These are phyloP conservation scores for Rhinatrema bivittatum DNA, from an alignment of 2,797 vertebrate genomes.

Conservation along the genomic window DNA sequence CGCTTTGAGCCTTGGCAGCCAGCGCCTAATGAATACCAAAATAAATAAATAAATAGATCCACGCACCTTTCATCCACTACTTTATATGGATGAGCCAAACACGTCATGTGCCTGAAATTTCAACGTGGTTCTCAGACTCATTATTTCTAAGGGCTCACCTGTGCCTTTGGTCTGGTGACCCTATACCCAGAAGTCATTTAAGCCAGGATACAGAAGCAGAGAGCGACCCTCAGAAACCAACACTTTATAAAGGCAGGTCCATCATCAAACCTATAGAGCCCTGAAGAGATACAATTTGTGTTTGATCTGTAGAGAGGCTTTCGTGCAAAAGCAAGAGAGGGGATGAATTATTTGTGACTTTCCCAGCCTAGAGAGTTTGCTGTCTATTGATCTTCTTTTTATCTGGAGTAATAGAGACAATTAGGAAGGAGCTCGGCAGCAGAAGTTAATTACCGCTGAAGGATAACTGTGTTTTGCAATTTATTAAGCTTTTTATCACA, in stretches of 20 bases:
- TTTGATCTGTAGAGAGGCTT: conserved; percentile 36
- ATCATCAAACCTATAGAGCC: no score
- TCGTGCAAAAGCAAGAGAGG: conserved; percentile 25
- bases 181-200: not conserved
- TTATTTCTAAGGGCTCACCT: no score
- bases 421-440: conserved; percentile 38
- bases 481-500: conserved; percentile 43
- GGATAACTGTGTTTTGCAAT: conserved; percentile 41
- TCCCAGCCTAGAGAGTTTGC: conserved; percentile 31
- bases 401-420: conserved; percentile 55
- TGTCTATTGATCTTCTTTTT: conserved; percentile 50
- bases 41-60: no score
- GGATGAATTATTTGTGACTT: conserved; percentile 57
- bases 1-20: no score
- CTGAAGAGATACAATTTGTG: not conserved
- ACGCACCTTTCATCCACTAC: no score
- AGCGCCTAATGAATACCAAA: no score
- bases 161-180: not conserved
- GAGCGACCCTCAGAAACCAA: no score
- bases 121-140: no score
- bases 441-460: conserved; percentile 49
- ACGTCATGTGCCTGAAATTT: no score
- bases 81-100: no score
- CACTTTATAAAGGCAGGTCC: no score
- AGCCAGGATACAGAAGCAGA: not conserved